phyloP scores from a whole-genome alignment of 2,797 vertebrate species.

The Galago senegalensis region DNA sequence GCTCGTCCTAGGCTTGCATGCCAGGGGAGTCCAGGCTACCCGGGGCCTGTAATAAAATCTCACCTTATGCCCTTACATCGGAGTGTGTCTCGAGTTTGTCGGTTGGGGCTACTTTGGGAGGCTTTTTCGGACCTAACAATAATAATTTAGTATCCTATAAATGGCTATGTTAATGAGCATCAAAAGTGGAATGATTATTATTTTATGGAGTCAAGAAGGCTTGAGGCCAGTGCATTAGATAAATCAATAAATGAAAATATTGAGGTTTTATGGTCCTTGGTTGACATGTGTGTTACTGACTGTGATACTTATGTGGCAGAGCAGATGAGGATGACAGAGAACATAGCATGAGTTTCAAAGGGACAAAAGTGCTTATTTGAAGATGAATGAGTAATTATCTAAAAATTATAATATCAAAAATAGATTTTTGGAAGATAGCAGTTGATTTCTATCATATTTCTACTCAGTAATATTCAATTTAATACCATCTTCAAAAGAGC shows the following conservation, averaged over 20 bases:
- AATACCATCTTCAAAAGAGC: background rate
- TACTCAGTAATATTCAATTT: background rate
- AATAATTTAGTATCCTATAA: slow-evolving; percentile 11
- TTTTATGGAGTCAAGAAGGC: slow-evolving; percentile 33
- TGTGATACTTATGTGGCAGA: background rate
- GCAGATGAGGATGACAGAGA: background rate
- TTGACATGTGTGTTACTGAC: background rate
- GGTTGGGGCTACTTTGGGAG: too few species aligned
- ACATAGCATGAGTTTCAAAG: background rate
- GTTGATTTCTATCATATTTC: background rate
- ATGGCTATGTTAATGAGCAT: background rate
- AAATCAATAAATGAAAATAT: background rate
- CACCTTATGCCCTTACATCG: too few species aligned
- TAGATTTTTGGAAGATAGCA: slow-evolving; percentile 1
- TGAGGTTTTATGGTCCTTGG: background rate
- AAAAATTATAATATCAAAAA: background rate
- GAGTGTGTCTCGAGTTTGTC: too few species aligned
- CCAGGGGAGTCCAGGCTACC: too few species aligned
- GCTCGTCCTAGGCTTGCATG: too few species aligned
- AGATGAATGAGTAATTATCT: background rate
- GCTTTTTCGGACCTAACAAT: too few species aligned
- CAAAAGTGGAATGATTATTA: background rate
- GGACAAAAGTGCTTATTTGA: background rate
- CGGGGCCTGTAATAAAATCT: too few species aligned
- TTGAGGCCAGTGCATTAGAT: background rate